These are phyloP conservation scores for Toxotes lorentzi DNA, from an alignment of 2,797 vertebrate genomes.

Conservation along the genomic window DNA sequence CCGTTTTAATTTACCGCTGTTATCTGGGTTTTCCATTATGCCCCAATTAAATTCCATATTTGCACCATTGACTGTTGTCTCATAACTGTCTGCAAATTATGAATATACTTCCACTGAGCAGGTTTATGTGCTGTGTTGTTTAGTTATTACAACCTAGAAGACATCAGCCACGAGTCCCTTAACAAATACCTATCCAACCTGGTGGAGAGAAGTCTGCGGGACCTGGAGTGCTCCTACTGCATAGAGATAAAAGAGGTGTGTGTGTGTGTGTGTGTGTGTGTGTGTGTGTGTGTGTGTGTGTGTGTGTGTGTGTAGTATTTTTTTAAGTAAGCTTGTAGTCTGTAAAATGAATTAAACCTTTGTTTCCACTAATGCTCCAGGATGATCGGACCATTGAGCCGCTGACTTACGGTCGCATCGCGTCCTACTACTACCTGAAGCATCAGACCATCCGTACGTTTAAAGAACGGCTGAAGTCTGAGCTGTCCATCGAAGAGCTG, in stretches of 20 bases:
- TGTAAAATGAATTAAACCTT: background rate
- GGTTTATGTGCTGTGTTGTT: conserved; percentile 42
- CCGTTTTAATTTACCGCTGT: background rate
- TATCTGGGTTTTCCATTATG: conserved; percentile 10
- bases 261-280: background rate
- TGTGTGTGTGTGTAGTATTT: conserved; percentile 29
- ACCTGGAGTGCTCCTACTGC: conserved; percentile 94
- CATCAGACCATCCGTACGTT: conserved; percentile 95
- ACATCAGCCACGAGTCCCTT: conserved; percentile 91
- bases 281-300: conserved; percentile 89
- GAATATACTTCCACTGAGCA: too few relatives aligned
- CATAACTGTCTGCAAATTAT: too few relatives aligned
- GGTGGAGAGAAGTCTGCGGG: conserved; percentile 92
- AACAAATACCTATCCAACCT: conserved; percentile 95
- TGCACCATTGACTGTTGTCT: too few relatives aligned
- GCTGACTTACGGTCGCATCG: conserved; percentile 91
- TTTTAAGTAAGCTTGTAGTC: background rate
- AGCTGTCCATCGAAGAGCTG: conserved; percentile 89
- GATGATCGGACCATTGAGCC: conserved; percentile 91
- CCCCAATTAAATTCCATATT: background rate
- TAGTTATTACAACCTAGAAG: conserved; percentile 96
- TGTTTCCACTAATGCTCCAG: conserved; percentile 71
- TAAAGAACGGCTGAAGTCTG: conserved; percentile 91
- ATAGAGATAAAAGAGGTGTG: conserved; percentile 94
- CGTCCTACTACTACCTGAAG: conserved; percentile 97